These are phyloP conservation scores for Torymus tubicola DNA, from an alignment of 2,888 invertebrate species.

Conservation along the genomic window DNA sequence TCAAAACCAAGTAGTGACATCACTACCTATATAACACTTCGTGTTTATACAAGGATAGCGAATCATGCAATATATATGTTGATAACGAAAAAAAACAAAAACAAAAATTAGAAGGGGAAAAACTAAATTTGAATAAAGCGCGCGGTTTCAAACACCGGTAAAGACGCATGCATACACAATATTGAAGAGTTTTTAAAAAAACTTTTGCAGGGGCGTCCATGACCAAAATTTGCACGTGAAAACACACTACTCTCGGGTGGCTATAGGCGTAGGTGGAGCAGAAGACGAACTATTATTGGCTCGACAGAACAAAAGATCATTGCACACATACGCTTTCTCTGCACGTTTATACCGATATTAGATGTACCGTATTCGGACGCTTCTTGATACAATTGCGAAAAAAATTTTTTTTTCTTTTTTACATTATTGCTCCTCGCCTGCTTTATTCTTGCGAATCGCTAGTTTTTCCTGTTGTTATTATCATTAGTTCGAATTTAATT, in stretches of 20 bases:
- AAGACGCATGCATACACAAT: neutral
- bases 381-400: conserved; percentile 30
- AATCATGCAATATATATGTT: conserved; percentile 62
- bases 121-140: conserved; percentile 1
- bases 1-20: conserved; percentile 10
- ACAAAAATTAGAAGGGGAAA: neutral
- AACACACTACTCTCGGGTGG: conserved; percentile 36
- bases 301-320: conserved; percentile 55
- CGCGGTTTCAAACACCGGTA: conserved; percentile 12
- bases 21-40: conserved; percentile 1
- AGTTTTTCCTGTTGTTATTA: conserved; percentile 39
- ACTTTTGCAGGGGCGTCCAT: conserved; percentile 63
- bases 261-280: conserved; percentile 45
- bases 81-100: conserved; percentile 41
- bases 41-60: conserved; percentile 53
- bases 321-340: conserved; percentile 35
- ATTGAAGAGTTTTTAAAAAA: conserved; percentile 36
- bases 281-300: conserved; percentile 43
- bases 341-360: conserved; percentile 36
- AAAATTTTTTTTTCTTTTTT: conserved; percentile 33
- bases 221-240: conserved; percentile 67
- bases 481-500: conserved; percentile 33
- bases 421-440: neutral
- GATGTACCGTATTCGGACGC: conserved; percentile 12
- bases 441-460: conserved; percentile 44